Conservation (phyloP, 64 coral and sea anemone genomes). For the Hydrozoanthus tunicans region DNA sequence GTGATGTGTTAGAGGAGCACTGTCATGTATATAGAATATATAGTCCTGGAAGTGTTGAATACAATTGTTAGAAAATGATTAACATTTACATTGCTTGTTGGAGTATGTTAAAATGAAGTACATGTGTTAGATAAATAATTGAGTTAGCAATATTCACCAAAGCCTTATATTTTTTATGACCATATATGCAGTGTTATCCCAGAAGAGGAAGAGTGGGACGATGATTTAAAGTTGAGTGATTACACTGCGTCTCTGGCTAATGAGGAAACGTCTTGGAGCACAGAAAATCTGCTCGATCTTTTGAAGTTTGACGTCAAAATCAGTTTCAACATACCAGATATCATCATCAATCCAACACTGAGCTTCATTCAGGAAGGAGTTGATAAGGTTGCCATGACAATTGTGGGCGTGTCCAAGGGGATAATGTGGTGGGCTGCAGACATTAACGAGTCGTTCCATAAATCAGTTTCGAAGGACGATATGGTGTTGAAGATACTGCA, state of each 20-base stretch:
- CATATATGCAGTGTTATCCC: constrained; percentile 1
- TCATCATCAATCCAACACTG: constrained; percentile 82
- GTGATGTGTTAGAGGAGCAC: no score
- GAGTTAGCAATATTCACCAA: neutral
- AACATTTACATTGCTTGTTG: no score
- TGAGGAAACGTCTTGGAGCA: constrained; percentile 33
- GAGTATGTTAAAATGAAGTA: no score
- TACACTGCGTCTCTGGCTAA: constrained; percentile 14
- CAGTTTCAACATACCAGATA: constrained; percentile 95
- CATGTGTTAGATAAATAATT: no score
- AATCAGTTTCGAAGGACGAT: constrained; percentile 66
- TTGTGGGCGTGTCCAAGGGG: constrained; percentile 75
- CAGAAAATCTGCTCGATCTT: constrained; percentile 39
- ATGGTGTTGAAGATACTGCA: constrained; percentile 60
- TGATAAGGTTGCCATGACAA: constrained; percentile 58
- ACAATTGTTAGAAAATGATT: no score
- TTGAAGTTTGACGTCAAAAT: constrained; percentile 76
- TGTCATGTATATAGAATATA: no score
- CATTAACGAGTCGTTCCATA: constrained; percentile 87
- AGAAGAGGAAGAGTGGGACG: constrained; percentile 35
- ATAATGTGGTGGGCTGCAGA: constrained; percentile 99
- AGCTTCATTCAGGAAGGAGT: constrained; percentile 75
- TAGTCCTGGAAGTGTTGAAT: no score
- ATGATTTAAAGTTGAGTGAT: constrained; percentile 12
- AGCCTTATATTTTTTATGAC: neutral